Conservation (phyloP, 2,797 vertebrate species). For the Dromococcyx pavoninus region DNA sequence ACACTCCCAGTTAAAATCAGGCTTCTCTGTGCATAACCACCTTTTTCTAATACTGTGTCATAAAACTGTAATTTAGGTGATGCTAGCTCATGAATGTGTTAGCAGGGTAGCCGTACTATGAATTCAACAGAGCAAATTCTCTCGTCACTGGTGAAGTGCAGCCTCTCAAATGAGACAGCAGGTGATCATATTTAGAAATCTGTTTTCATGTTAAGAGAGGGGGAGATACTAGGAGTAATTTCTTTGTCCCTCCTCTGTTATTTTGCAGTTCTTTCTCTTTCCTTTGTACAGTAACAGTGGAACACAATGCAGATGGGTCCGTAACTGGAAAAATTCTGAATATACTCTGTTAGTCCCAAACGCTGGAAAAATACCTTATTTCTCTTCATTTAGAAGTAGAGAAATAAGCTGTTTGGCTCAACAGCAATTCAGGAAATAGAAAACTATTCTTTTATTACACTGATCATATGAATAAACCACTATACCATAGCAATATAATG, state of each 20-base stretch:
- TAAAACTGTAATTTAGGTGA: slow-evolving; percentile 37
- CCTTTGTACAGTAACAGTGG: neutral
- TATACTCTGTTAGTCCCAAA: neutral
- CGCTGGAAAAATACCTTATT: neutral
- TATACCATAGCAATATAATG: neutral
- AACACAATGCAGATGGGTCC: slow-evolving; percentile 2
- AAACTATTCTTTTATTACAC: neutral
- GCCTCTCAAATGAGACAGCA: neutral
- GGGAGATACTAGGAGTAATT: neutral
- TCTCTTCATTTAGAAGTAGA: neutral
- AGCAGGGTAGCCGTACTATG: neutral
- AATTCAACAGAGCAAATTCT: neutral
- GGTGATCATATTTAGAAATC: slow-evolving; percentile 24
- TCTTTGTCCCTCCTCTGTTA: neutral
- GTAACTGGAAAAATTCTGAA: slow-evolving; percentile 12
- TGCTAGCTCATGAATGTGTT: neutral
- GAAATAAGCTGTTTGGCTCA: neutral
- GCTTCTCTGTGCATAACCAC: neutral
- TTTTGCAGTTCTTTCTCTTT: neutral
- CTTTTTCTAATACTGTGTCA: neutral
- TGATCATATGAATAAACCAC: neutral
- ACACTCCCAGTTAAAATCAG: neutral
- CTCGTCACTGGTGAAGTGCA: neutral
- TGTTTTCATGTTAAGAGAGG: neutral
- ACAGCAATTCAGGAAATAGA: neutral